Conservation (phyloP, 2,797 vertebrate species). For the Melanogrammus aeglefinus region DNA sequence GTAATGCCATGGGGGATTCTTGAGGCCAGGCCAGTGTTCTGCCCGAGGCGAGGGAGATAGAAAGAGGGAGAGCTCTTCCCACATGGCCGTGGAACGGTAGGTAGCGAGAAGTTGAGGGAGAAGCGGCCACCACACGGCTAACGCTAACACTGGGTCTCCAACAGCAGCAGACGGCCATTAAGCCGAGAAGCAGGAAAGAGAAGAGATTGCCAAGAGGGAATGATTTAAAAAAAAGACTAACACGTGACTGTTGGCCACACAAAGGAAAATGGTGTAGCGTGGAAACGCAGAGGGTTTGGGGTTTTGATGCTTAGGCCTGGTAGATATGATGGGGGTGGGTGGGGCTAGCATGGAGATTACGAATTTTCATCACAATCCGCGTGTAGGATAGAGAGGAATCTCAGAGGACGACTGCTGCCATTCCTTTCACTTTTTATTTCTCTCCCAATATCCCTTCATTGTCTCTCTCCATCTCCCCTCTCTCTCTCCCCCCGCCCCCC, state of each 20-base stretch:
- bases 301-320: slow-evolving; percentile 48
- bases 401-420: slow-evolving; percentile 30
- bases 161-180: neutral
- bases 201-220: neutral
- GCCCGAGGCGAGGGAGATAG: slow-evolving; percentile 51
- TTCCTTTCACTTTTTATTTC: slow-evolving; percentile 37
- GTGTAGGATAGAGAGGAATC: slow-evolving; percentile 52
- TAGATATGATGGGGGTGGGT: slow-evolving; percentile 47
- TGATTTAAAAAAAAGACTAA: neutral
- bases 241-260: neutral
- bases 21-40: slow-evolving; percentile 70
- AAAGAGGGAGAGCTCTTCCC: neutral
- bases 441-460: slow-evolving; percentile 5
- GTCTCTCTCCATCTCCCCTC: slow-evolving; percentile 20
- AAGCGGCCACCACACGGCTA: neutral
- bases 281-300: slow-evolving; percentile 33
- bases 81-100: neutral
- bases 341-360: slow-evolving; percentile 45
- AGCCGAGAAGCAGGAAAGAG: neutral
- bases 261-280: neutral
- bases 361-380: slow-evolving; percentile 61
- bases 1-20: slow-evolving; percentile 73
- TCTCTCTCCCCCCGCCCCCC: slow-evolving; percentile 35
- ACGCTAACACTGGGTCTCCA: neutral
- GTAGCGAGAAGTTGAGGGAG: neutral